Evolutionary conservation across 2,888 invertebrate genomes (phyloP).

Genomic region (Argyresthia albistria): DNA sequence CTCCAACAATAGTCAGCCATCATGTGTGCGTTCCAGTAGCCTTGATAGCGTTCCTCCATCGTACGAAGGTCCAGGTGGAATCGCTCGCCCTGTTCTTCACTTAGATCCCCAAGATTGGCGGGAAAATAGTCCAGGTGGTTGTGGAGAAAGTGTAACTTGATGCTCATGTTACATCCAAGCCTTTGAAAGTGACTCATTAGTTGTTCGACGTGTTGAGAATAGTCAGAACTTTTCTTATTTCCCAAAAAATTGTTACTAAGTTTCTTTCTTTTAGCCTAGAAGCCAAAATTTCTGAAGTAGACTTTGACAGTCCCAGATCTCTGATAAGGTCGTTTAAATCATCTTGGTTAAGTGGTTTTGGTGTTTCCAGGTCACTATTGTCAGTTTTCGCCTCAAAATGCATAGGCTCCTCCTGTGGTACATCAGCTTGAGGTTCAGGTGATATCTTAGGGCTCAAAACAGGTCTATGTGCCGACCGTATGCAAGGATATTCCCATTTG

Average conservation of each 20-base stretch:
- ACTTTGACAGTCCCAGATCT: not conserved
- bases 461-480: too few species aligned
- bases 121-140: slow-evolving; percentile 6
- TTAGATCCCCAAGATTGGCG: slow-evolving; percentile 6
- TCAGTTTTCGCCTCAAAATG: too few species aligned
- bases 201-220: not conserved
- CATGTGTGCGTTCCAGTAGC: not conserved
- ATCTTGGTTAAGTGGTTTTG: not conserved
- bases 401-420: too few species aligned
- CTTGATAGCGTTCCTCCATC: not conserved
- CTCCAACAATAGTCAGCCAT: not conserved
- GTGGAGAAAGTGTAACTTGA: slow-evolving; percentile 9
- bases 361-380: not conserved
- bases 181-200: not conserved
- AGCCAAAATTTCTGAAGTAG: not conserved
- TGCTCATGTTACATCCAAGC: not conserved
- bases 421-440: too few species aligned
- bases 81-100: slow-evolving; percentile 2
- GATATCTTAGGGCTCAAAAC: too few species aligned
- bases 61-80: not conserved
- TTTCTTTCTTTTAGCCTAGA: not conserved
- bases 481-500: too few species aligned
- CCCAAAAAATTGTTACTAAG: not conserved
- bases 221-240: not conserved
- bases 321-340: not conserved